Conservation (phyloP, 37 sponge, comb jelly and placozoan genomes). For the Aplysina aerophoba region DNA sequence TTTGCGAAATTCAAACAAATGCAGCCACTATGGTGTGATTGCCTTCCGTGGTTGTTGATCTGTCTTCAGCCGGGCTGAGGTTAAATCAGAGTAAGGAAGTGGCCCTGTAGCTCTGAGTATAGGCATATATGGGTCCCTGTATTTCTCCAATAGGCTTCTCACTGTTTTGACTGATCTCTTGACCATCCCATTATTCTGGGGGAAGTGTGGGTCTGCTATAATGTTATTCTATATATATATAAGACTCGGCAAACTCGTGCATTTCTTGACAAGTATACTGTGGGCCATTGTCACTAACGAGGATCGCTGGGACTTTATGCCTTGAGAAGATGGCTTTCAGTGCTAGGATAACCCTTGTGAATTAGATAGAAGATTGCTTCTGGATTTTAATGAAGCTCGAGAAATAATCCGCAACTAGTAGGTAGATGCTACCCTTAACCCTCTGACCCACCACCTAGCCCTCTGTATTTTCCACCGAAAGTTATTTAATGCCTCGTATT, state of each 20-base stretch:
- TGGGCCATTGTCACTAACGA: constrained; percentile 7
- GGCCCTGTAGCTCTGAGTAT: neutral
- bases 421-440: neutral
- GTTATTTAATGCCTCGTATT: too few species aligned
- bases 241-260: neutral
- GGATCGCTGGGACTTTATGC: neutral
- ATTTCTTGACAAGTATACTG: neutral
- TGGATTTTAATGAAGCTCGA: constrained; percentile 1
- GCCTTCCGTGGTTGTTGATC: neutral
- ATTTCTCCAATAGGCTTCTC: neutral
- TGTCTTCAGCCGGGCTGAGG: neutral
- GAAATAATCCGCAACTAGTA: constrained; percentile 21
- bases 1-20: too few species aligned
- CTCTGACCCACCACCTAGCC: too few species aligned
- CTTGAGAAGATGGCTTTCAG: constrained; percentile 25
- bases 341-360: neutral
- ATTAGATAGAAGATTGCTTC: neutral
- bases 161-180: constrained; percentile 13
- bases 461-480: too few species aligned
- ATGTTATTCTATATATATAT: neutral
- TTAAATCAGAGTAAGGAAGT: neutral
- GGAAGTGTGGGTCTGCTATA: constrained; percentile 18
- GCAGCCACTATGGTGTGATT: neutral
- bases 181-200: neutral
- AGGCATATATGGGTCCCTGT: neutral